phyloP scores from a whole-genome alignment of 35 echinoderm and acorn worm species.

The Apostichopus californicus region DNA sequence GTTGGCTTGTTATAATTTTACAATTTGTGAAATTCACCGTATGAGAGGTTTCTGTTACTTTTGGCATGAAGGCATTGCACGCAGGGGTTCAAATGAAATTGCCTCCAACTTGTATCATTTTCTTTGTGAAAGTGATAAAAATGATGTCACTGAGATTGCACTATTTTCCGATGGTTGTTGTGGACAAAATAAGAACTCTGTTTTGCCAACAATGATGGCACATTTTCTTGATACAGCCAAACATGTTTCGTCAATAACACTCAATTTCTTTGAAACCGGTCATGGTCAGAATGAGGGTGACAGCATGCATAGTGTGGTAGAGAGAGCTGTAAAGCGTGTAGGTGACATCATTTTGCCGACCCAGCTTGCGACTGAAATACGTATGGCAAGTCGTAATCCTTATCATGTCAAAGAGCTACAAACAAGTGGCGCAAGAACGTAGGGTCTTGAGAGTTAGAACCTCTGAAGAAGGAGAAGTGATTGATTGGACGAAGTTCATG shows the following conservation, averaged over 20 bases:
- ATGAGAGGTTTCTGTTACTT: too few species aligned
- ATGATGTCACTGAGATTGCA: constrained; percentile 54
- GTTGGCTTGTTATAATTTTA: too few species aligned
- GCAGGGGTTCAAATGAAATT: too few species aligned
- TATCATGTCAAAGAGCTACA: constrained; percentile 32
- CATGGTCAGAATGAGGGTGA: constrained; percentile 81
- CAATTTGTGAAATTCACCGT: too few species aligned
- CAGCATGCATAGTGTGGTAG: constrained; percentile 69
- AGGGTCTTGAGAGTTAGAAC: too few species aligned
- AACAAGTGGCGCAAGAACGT: neutral
- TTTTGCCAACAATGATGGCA: constrained; percentile 63
- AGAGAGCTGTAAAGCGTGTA: constrained; percentile 2
- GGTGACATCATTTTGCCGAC: constrained; percentile 20
- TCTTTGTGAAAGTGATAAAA: constrained; percentile 47
- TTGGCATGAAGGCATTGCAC: too few species aligned
- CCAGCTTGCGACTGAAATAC: constrained; percentile 36
- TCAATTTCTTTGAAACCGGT: constrained; percentile 66
- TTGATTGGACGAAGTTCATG: too few species aligned
- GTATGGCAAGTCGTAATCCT: constrained; percentile 31
- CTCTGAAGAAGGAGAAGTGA: too few species aligned
- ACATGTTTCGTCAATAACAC: constrained; percentile 40
- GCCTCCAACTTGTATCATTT: neutral
- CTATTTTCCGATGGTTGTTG: constrained; percentile 75
- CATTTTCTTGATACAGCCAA: constrained; percentile 54
- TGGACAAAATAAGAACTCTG: neutral